Conservation (phyloP, 35 echinoderm and acorn worm species). For the Antedon bifida region DNA sequence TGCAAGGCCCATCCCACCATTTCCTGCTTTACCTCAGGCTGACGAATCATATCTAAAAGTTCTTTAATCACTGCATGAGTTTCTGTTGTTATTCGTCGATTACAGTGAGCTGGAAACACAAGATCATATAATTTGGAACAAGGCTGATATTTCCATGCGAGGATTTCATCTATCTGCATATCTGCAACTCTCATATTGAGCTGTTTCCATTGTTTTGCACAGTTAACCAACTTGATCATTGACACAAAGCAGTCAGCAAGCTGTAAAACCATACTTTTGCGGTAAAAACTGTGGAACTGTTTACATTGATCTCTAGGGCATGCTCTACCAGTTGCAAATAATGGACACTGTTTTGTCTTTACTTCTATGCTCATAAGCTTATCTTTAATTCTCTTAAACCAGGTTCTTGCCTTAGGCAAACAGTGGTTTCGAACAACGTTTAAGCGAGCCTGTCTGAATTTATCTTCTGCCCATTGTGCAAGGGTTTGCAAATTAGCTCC, state of each 20-base stretch:
- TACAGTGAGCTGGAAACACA: constrained; percentile 26
- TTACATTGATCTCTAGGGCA: constrained; percentile 5
- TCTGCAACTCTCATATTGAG: not conserved
- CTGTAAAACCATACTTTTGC: not conserved
- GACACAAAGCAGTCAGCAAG: not conserved
- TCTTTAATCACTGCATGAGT: not conserved
- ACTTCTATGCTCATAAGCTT: not conserved
- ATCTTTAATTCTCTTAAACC: constrained; percentile 9
- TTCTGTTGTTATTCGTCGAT: constrained; percentile 23
- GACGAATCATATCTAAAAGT: not conserved
- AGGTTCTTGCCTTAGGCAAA: constrained; percentile 8
- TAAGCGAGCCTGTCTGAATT: not conserved
- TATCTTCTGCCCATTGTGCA: not conserved
- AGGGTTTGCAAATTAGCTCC: not conserved
- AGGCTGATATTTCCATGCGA: not conserved
- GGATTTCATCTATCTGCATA: not conserved
- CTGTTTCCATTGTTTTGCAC: not conserved
- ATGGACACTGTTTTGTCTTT: constrained; percentile 16
- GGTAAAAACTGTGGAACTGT: constrained; percentile 5
- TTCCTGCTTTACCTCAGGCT: not conserved
- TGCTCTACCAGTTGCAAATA: constrained; percentile 12
- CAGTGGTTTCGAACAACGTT: not conserved
- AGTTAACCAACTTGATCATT: constrained; percentile 3
- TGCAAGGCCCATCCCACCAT: constrained; percentile 8
- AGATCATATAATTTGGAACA: constrained; percentile 15